Evolutionary conservation across 1,140 invertebrate genomes (phyloP), one percentile per base, ranked within the genome.

Genomic region (Doryteuthis pealeii): DNA sequence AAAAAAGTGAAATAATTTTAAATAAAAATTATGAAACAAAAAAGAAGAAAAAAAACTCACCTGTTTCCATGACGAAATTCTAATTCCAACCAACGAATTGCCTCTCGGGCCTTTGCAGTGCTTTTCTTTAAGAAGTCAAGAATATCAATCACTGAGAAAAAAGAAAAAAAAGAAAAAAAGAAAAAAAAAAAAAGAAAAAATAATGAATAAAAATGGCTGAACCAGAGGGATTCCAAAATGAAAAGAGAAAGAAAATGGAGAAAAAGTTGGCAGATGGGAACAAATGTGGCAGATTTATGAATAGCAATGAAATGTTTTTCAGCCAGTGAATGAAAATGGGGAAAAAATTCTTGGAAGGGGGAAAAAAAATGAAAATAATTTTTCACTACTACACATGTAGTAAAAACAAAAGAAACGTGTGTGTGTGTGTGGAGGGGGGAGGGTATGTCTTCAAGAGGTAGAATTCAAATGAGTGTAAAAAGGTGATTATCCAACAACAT

Each of bases 1-100:
- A 62, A 26, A 62, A 26, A 6, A 62, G 4, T 5, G 3, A 62
- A 62, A 62, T 62, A 4, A 62, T 26, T 26, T 5, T 4, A 62
- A 26, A 62, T 62, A 62, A 62, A 62, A 62, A 62, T 62, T 4
- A 62, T 5, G 4, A 62, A 62, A 30, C 28, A 62, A 62, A 62
- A 30, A 68, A 68, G 18, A 0, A 68, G 1, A 32, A 49, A 54
- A 49, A 71, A 45, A 31, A 33, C 54, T 62, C 93, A 96, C 71
- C 94, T 90, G 76, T 94, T 95, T 14, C 95, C 95, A 78, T 92
- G 92, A 74, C 92, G 91, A 28, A 97, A 92, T 87, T 96, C 94
- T 31, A 90, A 87, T 86, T 97, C 95, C 69, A 98, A 87, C 95
- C 95, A 97, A 77, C 95, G 92, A 70, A 96, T 97, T 2, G 94